Base-by-base conservation (phyloP, 2,797 vertebrate species). In the Champsocephalus esox region DNA sequence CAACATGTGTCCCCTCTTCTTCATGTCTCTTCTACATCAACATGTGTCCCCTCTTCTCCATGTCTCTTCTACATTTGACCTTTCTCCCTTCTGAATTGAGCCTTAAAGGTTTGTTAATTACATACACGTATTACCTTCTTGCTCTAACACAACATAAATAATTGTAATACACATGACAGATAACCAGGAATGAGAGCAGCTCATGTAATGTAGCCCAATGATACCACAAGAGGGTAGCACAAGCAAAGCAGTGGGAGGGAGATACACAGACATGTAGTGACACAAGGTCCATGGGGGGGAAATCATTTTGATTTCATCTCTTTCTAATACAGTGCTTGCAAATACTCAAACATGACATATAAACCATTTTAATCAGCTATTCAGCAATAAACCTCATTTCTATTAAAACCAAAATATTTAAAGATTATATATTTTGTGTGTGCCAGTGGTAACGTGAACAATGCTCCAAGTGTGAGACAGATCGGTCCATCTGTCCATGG, bases 161-260 rank as follows among this genome's bases (percentile, higher is more conserved):
- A 54, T 4, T 54, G 6, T 5, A 19, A 21, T 19, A n/a, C 49
- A 7, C 17, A 66, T 66, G 9, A 17, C 5, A 5, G 14, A 5
- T 54, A 0, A 5, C 55, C 16, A n/a, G 3, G 2, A 48, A 60
- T 17, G 44, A 34, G 54, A 13, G 14, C 48, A 54, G 5, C 12
- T 34, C 11, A 66, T 32, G 16, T 3, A 2, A n/a, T 38, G 50
- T 50, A 68, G 45, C 49, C 24, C 3, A 14, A n/a, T 24, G 32
- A 0, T 3, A 56, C 78, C 91, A 90, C 83, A 62, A 56, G 90
- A 70, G 73, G 83, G 86, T 72, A 81, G 75, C 80, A 84, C 21
- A 77, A 48, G 41, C 61, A 70, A 49, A 81, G 6, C 60, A 28
- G 13, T 9, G 19, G 13, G 49, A 44, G 14, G 14, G 14, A 48